Base-by-base conservation (phyloP, 2,888 invertebrate species). In the Scaptomyza flava region DNA sequence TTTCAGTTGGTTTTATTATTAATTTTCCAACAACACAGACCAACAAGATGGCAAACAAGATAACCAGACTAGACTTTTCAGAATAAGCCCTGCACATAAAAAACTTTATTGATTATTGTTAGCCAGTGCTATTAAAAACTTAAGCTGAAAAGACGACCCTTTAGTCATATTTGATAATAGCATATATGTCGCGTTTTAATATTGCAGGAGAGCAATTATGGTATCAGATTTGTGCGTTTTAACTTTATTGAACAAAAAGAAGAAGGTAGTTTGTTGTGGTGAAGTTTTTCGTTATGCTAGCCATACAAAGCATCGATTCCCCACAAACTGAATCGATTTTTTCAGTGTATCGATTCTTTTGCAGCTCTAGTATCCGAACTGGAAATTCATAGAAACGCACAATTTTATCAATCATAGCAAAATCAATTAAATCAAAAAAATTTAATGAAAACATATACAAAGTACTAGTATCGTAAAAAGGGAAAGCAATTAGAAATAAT, bases 361-460 rank as follows among this genome's bases (percentile, higher is more conserved):
- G 33, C 33, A 33, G 33, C 33, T 11, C 9, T 3, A 11, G 17
- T 33, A 20, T 45, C 41, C 20, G 60, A 45, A 54, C 38, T 53
- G 45, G 47, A 76, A 58, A 62, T 43, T 60, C 45, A 78, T 61
- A 68, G 59, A 72, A 77, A 65, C 42, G 51, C 45, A 52, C 66
- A 36, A 47, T 42, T 41, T 66, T 42, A 9, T 56, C 48, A 23
- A 36, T 54, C 61, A 64, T 56, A 46, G 57, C 58, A 65, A 17
- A 14, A 76, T 42, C 61, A 17, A 52, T 17, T 27, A 79, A 64
- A 51, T 48, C 41, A 46, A 57, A 52, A 56, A 70, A 20, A 14
- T 43, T 17, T 8, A 34, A n/a, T 43, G 33, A 36, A 53, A 38
- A 45, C 27, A 54, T 27, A 52, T 11, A 30, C 7, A 48, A 34